These are phyloP conservation scores for Callosobruchus maculatus DNA, from an alignment of 2,888 invertebrate species.

Conservation along the genomic window DNA sequence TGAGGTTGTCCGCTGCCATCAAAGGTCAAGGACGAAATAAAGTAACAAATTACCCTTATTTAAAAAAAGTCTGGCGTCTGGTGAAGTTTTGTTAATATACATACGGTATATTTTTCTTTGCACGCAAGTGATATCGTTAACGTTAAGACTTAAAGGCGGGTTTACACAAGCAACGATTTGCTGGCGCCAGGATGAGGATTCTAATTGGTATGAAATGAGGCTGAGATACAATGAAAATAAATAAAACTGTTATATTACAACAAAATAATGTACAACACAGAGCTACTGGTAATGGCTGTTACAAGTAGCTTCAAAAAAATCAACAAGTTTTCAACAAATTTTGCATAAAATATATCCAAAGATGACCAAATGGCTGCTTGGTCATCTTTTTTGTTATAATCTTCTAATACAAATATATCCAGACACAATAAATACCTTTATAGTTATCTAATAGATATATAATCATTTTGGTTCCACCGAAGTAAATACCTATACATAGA, in stretches of 20 bases:
- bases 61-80: not conserved
- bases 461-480: not conserved
- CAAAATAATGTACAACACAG: conserved; percentile 3
- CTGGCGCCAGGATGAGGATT: too few relatives aligned
- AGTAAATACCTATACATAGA: not conserved
- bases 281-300: conserved; percentile 43
- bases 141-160: too few relatives aligned
- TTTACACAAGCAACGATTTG: too few relatives aligned
- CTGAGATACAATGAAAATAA: not conserved
- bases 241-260: conserved; percentile 3
- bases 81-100: not conserved
- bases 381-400: conserved; percentile 15
- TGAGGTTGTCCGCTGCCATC: too few relatives aligned
- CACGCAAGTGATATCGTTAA: too few relatives aligned
- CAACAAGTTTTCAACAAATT: not conserved
- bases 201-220: not conserved
- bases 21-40: not conserved
- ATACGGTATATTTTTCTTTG: not conserved
- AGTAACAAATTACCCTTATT: not conserved
- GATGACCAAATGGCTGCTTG: conserved; percentile 45
- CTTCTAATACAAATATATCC: not conserved
- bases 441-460: not conserved
- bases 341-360: too few relatives aligned
- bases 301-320: conserved; percentile 31
- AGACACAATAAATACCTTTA: not conserved